A percentile compares a stretch with the other conserved stretches of the same genome.
These are phyloP conservation scores for Neodiprion virginianus DNA, from an alignment of 1,140 invertebrate genomes.

Conservation along the genomic window DNA sequence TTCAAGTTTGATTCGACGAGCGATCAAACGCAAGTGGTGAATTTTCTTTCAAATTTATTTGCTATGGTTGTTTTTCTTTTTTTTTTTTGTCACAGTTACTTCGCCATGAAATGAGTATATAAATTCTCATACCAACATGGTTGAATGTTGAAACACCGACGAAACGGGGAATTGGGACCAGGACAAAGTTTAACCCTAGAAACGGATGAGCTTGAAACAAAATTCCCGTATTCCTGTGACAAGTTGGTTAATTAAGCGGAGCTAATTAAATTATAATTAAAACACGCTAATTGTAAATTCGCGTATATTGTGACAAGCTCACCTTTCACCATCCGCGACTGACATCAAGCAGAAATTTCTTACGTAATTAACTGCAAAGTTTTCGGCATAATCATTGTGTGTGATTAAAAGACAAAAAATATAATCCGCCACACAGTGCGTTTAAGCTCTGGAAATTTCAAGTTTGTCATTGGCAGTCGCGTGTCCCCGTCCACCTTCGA, in stretches of 20 bases:
- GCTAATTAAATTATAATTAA: neutral
- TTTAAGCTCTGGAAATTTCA: neutral
- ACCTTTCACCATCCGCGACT: neutral
- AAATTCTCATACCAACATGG: neutral
- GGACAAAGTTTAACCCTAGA: neutral
- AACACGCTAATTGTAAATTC: neutral
- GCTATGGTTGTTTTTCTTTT: neutral
- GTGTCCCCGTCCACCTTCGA: neutral
- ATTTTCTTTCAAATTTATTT: too few relatives aligned
- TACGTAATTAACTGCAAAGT: neutral
- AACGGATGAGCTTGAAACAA: conserved; percentile 1
- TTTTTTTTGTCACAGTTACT: neutral
- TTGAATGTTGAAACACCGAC: conserved; percentile 10
- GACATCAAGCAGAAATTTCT: neutral
- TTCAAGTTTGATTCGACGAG: conserved; percentile 9
- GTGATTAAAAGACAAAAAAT: too few relatives aligned
- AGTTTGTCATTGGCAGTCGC: neutral
- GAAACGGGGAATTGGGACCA: neutral
- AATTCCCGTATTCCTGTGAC: neutral
- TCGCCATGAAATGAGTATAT: too few relatives aligned
- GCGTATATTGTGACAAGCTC: neutral
- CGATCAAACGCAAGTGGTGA: neutral
- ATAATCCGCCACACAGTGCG: too few relatives aligned
- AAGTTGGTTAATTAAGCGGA: neutral
- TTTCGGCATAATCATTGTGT: too few relatives aligned